Evolutionary conservation across 2,113 vertebrate species (phyloP).

Genomic region (Castor canadensis): DNA sequence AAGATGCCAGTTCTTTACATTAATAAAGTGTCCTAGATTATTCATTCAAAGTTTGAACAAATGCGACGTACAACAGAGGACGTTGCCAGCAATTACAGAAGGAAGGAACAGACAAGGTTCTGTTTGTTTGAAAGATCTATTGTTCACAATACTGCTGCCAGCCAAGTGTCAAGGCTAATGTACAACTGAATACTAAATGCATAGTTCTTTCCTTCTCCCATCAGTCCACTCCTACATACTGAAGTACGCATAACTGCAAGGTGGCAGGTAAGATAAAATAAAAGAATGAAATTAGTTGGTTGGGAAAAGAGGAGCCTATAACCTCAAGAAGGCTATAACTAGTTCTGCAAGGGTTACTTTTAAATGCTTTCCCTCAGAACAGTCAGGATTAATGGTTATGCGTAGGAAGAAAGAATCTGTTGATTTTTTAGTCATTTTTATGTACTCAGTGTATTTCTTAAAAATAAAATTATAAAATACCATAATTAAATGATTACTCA

Average conservation of each 20-base stretch:
- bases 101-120: slow-evolving; percentile 67
- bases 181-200: slow-evolving; percentile 42
- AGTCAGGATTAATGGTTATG: slow-evolving; percentile 81
- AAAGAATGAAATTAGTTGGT: neutral
- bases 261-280: slow-evolving; percentile 61
- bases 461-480: slow-evolving; percentile 77
- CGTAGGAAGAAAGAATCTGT: slow-evolving; percentile 83
- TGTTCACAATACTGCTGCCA: slow-evolving; percentile 53
- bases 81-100: slow-evolving; percentile 75
- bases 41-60: slow-evolving; percentile 65
- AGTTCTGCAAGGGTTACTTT: slow-evolving; percentile 72
- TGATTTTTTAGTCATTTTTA: slow-evolving; percentile 85
- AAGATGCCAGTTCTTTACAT: slow-evolving; percentile 60
- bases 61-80: slow-evolving; percentile 34
- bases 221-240: neutral
- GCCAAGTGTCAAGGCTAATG: slow-evolving; percentile 38
- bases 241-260: slow-evolving; percentile 58
- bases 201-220: neutral
- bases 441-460: slow-evolving; percentile 75
- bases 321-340: neutral
- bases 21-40: slow-evolving; percentile 53
- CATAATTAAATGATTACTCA: slow-evolving; percentile 83
- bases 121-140: slow-evolving; percentile 60
- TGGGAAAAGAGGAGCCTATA: neutral
- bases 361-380: slow-evolving; percentile 75